These are phyloP conservation scores for Phrynocephalus guinanensis DNA, from an alignment of 2,797 vertebrate species.

Conservation along the genomic window DNA sequence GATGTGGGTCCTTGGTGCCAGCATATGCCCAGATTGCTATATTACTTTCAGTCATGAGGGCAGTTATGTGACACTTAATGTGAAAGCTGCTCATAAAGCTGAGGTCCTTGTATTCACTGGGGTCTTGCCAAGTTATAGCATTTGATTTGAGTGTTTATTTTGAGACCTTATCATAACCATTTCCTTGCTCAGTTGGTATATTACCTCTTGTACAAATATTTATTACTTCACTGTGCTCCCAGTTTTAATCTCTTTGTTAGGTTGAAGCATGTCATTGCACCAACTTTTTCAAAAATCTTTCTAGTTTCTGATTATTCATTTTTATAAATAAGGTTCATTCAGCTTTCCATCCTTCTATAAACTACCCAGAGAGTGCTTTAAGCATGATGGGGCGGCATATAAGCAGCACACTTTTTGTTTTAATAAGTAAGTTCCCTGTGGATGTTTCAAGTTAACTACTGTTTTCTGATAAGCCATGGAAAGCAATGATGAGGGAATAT, in stretches of 20 bases:
- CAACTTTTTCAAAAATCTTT: background rate
- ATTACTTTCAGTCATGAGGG: background rate
- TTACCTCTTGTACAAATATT: constrained; percentile 7
- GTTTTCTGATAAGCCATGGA: background rate
- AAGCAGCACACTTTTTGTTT: no score
- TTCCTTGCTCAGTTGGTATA: background rate
- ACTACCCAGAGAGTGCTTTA: no score
- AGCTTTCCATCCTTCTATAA: no score
- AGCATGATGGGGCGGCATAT: no score
- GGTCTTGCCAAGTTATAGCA: background rate
- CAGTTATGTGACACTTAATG: background rate
- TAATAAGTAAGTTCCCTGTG: background rate
- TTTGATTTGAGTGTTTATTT: background rate
- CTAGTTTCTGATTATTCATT: background rate
- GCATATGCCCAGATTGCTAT: background rate
- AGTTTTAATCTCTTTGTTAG: background rate
- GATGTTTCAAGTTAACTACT: background rate
- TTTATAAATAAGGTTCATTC: no score
- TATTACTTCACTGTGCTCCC: background rate
- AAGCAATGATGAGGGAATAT: background rate
- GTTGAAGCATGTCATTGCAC: background rate
- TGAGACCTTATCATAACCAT: background rate
- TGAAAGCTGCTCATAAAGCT: background rate
- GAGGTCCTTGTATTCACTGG: background rate
- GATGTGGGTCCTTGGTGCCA: background rate